Evolutionary conservation across 2,797 vertebrate species (phyloP).

Genomic region (Bradypus variegatus): DNA sequence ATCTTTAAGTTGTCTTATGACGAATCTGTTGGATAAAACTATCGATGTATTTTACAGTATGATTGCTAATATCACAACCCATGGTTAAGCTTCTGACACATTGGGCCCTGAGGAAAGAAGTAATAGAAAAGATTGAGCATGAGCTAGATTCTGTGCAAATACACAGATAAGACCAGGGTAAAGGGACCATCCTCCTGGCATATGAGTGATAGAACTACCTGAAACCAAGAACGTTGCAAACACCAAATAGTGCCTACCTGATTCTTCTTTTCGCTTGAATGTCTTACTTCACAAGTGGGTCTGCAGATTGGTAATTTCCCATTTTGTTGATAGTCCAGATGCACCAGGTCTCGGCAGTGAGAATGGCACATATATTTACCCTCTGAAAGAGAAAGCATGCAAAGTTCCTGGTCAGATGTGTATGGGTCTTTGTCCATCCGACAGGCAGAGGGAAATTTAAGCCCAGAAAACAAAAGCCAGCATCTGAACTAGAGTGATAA

Average conservation of each 20-base stretch:
- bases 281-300: slow-evolving; percentile 53
- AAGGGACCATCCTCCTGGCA: accelerated
- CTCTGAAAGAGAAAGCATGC: slow-evolving; percentile 66
- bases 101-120: not conserved
- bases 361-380: slow-evolving; percentile 74
- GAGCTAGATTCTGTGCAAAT: not conserved
- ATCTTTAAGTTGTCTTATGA: not conserved
- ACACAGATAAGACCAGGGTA: accelerated
- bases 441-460: not conserved
- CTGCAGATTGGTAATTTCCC: slow-evolving; percentile 65
- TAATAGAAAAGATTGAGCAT: accelerated
- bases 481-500: not conserved
- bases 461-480: not conserved
- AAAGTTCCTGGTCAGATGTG: not conserved
- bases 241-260: slow-evolving; percentile 61
- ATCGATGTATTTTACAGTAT: no score
- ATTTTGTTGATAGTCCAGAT: slow-evolving; percentile 72
- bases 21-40: not conserved
- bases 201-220: accelerated
- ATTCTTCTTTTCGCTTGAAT: not conserved
- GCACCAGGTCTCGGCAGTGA: slow-evolving; percentile 74
- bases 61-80: not conserved
- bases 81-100: not conserved
- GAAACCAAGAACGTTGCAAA: no score
- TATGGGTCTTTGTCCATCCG: not conserved